Evolutionary conservation across 2,888 invertebrate species (phyloP).

Genomic region (Alloplasta piceator): DNA sequence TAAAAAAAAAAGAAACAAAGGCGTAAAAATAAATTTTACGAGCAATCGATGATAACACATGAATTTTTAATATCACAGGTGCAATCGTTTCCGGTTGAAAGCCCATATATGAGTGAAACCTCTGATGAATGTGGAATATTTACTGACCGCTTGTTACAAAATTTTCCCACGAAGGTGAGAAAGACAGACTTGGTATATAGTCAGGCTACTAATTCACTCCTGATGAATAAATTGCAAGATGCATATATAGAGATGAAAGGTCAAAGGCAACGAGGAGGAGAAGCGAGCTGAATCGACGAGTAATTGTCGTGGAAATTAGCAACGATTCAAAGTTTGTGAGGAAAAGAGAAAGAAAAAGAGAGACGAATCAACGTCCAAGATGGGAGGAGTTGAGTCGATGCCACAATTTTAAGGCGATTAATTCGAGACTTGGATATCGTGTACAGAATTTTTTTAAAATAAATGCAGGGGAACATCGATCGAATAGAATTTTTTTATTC

Average conservation of each 20-base stretch:
- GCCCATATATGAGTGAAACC: background rate
- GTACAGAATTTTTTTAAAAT: background rate
- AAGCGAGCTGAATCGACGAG: conserved; percentile 27
- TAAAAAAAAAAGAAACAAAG: background rate
- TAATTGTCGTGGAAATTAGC: conserved; percentile 47
- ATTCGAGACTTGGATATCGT: background rate
- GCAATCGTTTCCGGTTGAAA: no score
- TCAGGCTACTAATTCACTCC: conserved; percentile 1
- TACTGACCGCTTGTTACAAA: no score
- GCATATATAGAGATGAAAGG: conserved; percentile 17
- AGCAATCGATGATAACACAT: no score
- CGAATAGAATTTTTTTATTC: no score
- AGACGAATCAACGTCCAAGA: conserved; percentile 8
- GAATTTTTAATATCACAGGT: no score
- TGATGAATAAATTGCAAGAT: conserved; percentile 10
- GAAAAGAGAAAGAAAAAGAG: background rate
- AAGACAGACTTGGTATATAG: background rate
- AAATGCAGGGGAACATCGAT: background rate
- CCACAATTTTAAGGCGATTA: background rate
- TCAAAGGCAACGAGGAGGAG: background rate
- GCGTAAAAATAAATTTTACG: no score
- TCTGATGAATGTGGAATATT: background rate
- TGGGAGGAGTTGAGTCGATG: conserved; percentile 25
- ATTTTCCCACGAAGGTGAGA: no score
- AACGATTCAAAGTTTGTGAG: conserved; percentile 37